Conservation (phyloP, 2,113 vertebrate species). For the Potamarius usumacintae region DNA sequence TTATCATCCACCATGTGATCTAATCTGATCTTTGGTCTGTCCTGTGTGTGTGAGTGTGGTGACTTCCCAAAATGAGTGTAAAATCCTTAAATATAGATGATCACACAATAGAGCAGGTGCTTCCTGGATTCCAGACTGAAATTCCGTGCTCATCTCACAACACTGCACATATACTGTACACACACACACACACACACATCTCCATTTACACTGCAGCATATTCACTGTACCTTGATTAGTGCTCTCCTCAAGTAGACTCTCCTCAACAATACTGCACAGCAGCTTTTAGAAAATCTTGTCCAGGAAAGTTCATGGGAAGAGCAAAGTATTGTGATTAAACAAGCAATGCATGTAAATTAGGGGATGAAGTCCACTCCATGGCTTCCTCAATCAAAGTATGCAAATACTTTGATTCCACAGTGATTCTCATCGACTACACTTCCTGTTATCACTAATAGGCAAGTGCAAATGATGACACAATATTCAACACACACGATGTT, state of each 20-base stretch:
- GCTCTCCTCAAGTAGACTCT: neutral
- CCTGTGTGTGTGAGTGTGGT: conserved; percentile 14
- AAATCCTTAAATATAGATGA: conserved; percentile 33
- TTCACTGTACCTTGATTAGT: neutral
- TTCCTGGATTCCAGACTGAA: conserved; percentile 52
- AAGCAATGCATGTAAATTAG: neutral
- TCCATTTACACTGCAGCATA: neutral
- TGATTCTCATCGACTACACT: neutral
- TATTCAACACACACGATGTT: neutral
- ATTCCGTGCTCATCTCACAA: conserved; percentile 21
- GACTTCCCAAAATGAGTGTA: conserved; percentile 34
- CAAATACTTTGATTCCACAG: neutral
- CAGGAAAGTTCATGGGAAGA: neutral
- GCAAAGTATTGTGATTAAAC: neutral
- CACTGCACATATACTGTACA: conserved; percentile 15
- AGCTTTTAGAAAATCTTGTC: neutral
- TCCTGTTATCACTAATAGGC: neutral
- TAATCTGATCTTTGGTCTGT: neutral
- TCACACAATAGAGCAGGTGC: conserved; percentile 53
- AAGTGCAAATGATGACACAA: neutral
- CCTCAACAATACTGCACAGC: neutral
- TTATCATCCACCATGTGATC: conserved; percentile 24
- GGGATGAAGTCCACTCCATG: neutral
- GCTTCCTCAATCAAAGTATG: neutral
- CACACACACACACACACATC: conserved; percentile 33